Evolutionary conservation across 92 coral and sea anemone genomes (phyloP).

Genomic region (Parazoanthus swiftii): DNA sequence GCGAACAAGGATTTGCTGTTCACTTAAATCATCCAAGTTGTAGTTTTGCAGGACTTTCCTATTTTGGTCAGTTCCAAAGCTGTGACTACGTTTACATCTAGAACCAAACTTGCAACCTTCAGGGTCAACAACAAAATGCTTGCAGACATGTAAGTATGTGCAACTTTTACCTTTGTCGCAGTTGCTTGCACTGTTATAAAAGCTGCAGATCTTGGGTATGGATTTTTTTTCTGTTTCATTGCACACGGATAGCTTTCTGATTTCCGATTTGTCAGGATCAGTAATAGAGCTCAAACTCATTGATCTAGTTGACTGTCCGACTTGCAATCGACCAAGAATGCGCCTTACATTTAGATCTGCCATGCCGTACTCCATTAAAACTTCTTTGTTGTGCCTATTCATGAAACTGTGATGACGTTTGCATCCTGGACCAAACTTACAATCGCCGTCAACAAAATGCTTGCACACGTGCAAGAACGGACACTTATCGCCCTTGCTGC

Average conservation of each 20-base stretch:
- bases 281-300: slow-evolving; percentile 16
- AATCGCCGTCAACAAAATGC: slow-evolving; percentile 69
- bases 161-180: slow-evolving; percentile 63
- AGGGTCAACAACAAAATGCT: slow-evolving; percentile 58
- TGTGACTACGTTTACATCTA: slow-evolving; percentile 69
- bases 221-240: not conserved
- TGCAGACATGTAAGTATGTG: slow-evolving; percentile 78
- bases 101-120: slow-evolving; percentile 75
- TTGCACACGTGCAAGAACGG: slow-evolving; percentile 81
- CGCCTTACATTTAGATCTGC: slow-evolving; percentile 34
- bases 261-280: not conserved
- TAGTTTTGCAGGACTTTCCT: slow-evolving; percentile 46
- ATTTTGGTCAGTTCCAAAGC: slow-evolving; percentile 61
- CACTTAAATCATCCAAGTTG: slow-evolving; percentile 46
- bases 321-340: slow-evolving; percentile 37
- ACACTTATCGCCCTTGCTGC: slow-evolving; percentile 62
- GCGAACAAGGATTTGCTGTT: slow-evolving; percentile 10
- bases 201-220: slow-evolving; percentile 78
- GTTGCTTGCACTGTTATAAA: slow-evolving; percentile 60
- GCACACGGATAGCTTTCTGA: not conserved
- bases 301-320: not conserved
- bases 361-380: slow-evolving; percentile 52
- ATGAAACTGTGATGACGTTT: slow-evolving; percentile 71
- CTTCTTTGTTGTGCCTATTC: slow-evolving; percentile 57
- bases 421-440: slow-evolving; percentile 80